phyloP scores from a whole-genome alignment of 2,797 vertebrate genomes.

The Tenualosa thibaudeaui region DNA sequence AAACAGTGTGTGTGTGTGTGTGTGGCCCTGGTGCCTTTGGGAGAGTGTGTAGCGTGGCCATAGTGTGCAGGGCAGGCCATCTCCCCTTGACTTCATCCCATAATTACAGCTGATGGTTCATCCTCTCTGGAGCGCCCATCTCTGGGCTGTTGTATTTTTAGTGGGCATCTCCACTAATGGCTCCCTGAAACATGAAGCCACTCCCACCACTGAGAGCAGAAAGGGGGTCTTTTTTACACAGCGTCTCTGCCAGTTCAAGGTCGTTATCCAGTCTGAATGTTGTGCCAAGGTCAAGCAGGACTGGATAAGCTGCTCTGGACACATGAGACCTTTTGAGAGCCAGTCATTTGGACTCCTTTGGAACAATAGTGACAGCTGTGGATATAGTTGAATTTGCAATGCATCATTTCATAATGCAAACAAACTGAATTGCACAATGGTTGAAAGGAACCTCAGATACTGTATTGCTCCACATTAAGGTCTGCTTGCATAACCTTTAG shows the following conservation, averaged over 20 bases:
- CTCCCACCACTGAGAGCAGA: slow-evolving; percentile 46
- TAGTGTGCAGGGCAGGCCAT: slow-evolving; percentile 23
- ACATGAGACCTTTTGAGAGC: slow-evolving; percentile 36
- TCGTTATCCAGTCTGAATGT: slow-evolving; percentile 51
- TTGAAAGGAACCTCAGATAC: background rate
- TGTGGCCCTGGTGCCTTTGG: background rate
- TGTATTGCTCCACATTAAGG: background rate
- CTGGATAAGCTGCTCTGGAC: slow-evolving; percentile 42
- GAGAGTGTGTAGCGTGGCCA: background rate
- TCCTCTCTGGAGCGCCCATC: slow-evolving; percentile 32
- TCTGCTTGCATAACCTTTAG: background rate
- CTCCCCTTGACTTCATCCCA: slow-evolving; percentile 33
- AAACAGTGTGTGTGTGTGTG: background rate
- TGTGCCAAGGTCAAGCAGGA: slow-evolving; percentile 49
- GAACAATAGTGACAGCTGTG: slow-evolving; percentile 17
- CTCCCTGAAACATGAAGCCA: slow-evolving; percentile 47
- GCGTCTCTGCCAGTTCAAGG: slow-evolving; percentile 55
- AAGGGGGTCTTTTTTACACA: slow-evolving; percentile 37
- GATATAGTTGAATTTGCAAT: background rate
- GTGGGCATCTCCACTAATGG: slow-evolving; percentile 47
- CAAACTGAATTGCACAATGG: background rate
- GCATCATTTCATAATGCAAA: background rate
- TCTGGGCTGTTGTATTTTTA: slow-evolving; percentile 52
- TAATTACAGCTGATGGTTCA: slow-evolving; percentile 44
- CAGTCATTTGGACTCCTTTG: slow-evolving; percentile 41